A percentile compares a stretch with the other conserved stretches of the same genome.
These are phyloP conservation scores for Nicator chloris DNA, from an alignment of 2,113 vertebrate genomes.

Conservation along the genomic window DNA sequence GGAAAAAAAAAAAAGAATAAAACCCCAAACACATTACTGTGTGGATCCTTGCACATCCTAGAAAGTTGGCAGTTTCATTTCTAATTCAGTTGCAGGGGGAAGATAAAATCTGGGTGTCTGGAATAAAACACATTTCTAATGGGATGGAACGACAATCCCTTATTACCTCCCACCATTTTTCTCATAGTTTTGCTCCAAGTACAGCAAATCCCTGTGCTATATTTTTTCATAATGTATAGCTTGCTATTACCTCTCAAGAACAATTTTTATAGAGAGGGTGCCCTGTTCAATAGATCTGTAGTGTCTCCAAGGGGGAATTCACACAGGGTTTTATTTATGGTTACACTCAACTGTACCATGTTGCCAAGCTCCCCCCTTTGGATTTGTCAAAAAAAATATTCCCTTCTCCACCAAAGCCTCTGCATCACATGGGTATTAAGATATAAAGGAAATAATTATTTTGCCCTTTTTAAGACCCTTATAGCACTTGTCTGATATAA, in stretches of 20 bases:
- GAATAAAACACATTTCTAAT: slow-evolving; percentile 62
- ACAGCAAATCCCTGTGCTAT: slow-evolving; percentile 62
- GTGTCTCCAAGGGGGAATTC: slow-evolving; percentile 68
- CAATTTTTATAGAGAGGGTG: slow-evolving; percentile 69
- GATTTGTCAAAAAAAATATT: slow-evolving; percentile 41
- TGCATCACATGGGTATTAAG: neutral
- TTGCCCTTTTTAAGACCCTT: slow-evolving; percentile 52
- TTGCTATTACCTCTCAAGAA: slow-evolving; percentile 69
- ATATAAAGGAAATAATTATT: slow-evolving; percentile 53
- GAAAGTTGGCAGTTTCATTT: slow-evolving; percentile 65
- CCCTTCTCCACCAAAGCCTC: slow-evolving; percentile 25
- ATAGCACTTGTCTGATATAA: slow-evolving; percentile 44
- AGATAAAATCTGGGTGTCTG: slow-evolving; percentile 67
- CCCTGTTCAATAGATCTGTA: slow-evolving; percentile 66
- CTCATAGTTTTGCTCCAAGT: slow-evolving; percentile 65
- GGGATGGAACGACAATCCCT: slow-evolving; percentile 60
- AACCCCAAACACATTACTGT: neutral
- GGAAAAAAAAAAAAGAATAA: neutral
- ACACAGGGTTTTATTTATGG: slow-evolving; percentile 64
- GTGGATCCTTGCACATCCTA: slow-evolving; percentile 22
- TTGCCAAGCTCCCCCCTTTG: slow-evolving; percentile 47
- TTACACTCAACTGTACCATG: slow-evolving; percentile 57
- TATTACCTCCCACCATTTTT: slow-evolving; percentile 52
- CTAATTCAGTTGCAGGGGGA: slow-evolving; percentile 53
- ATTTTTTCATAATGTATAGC: slow-evolving; percentile 68